Evolutionary conservation across 2,888 invertebrate genomes (phyloP).

Genomic region (Adineta ricciae): DNA sequence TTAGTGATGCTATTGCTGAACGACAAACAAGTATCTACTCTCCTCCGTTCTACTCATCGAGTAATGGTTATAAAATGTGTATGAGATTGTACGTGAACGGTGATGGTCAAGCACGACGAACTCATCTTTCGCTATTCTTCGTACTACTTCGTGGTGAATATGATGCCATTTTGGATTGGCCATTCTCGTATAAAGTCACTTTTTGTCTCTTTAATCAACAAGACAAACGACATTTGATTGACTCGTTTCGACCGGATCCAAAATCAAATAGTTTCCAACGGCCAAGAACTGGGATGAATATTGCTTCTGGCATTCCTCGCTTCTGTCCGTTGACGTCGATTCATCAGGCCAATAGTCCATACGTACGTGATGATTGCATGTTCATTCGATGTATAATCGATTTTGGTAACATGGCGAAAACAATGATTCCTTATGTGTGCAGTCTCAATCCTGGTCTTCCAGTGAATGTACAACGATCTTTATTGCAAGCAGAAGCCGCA

Average conservation of each 20-base stretch:
- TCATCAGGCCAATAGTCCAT: not conserved
- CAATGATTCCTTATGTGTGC: not conserved
- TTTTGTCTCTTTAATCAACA: slow-evolving; percentile 46
- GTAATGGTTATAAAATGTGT: slow-evolving; percentile 45
- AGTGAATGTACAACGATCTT: not conserved
- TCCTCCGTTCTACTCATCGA: slow-evolving; percentile 43
- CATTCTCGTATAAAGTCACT: slow-evolving; percentile 44
- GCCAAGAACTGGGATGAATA: slow-evolving; percentile 47
- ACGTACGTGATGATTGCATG: not conserved
- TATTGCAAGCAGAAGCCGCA: not conserved
- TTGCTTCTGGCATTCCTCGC: slow-evolving; percentile 47
- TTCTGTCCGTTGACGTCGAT: slow-evolving; percentile 39
- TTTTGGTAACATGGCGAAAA: not conserved
- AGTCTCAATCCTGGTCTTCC: not conserved
- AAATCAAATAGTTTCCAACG: slow-evolving; percentile 44
- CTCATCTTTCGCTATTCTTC: slow-evolving; percentile 46
- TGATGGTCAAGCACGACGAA: slow-evolving; percentile 45
- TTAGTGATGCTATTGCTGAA: slow-evolving; percentile 41
- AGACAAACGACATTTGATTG: slow-evolving; percentile 42
- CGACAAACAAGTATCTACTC: slow-evolving; percentile 43
- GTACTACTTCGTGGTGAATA: slow-evolving; percentile 43
- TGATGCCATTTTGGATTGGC: slow-evolving; percentile 46
- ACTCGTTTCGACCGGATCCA: slow-evolving; percentile 47
- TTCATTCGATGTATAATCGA: not conserved
- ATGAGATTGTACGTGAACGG: slow-evolving; percentile 45